Percentiles rank a stretch among this genome's conserved stretches.
These are phyloP conservation scores for Scaptomyza hsui DNA, from an alignment of 1,140 invertebrate species.

Conservation along the genomic window DNA sequence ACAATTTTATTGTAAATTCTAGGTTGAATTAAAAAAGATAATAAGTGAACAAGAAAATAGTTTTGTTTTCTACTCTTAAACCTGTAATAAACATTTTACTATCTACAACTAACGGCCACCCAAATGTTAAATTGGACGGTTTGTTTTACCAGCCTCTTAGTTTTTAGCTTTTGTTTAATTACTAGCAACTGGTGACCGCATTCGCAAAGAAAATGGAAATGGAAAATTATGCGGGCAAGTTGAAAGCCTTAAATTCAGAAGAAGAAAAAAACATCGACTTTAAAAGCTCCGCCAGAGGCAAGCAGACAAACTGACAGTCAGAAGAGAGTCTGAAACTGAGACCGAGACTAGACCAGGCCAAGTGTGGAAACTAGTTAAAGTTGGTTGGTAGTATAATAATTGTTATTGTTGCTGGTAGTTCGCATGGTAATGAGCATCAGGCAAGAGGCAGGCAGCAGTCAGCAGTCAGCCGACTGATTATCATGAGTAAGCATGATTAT, in stretches of 20 bases:
- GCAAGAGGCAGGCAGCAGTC: conserved; percentile 51
- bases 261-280: conserved; percentile 16
- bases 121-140: background rate
- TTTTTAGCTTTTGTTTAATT: conserved; percentile 38
- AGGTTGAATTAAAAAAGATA: no score
- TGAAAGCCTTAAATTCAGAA: conserved; percentile 34
- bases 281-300: conserved; percentile 32
- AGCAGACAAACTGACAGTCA: conserved; percentile 18
- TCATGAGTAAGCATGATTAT: conserved; percentile 80
- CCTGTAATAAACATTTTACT: background rate
- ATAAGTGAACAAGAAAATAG: no score
- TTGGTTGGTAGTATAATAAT: conserved; percentile 74
- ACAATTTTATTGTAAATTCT: no score
- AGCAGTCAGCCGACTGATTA: conserved; percentile 67
- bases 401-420: conserved; percentile 67
- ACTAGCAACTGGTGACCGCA: conserved; percentile 57
- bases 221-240: conserved; percentile 76
- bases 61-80: conserved; percentile 40
- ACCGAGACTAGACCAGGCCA: conserved; percentile 74
- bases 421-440: conserved; percentile 74
- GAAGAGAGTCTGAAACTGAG: background rate
- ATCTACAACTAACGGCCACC: background rate
- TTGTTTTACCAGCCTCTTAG: conserved; percentile 23
- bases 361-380: conserved; percentile 80
- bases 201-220: conserved; percentile 78